phyloP scores from a whole-genome alignment of 64 coral and sea anemone species.

The Pachyseris speciosa region DNA sequence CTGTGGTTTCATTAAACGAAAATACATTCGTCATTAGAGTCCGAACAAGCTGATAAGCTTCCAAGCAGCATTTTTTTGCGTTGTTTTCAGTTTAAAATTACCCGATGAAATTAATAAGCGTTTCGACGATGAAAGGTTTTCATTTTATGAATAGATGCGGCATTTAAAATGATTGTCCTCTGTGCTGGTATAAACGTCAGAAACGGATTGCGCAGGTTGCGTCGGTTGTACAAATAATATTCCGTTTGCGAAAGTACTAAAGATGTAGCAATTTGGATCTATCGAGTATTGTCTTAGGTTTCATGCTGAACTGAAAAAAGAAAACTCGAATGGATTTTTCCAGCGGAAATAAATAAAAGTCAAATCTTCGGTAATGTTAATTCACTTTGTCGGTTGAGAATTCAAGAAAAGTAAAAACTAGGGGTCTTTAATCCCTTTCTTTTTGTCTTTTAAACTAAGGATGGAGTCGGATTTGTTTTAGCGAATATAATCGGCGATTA shows the following conservation, averaged over 20 bases:
- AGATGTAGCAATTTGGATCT: not conserved
- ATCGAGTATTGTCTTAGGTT: not conserved
- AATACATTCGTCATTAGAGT: not conserved
- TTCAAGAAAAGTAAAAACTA: not conserved
- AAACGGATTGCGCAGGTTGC: not conserved
- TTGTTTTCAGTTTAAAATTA: not conserved
- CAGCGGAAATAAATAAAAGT: not conserved
- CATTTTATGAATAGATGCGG: not conserved
- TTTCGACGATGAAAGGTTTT: not conserved
- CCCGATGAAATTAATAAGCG: not conserved
- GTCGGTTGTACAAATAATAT: not conserved
- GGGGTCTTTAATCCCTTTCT: not conserved
- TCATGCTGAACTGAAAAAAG: not conserved
- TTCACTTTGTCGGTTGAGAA: constrained; percentile 7
- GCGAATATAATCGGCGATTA: not conserved
- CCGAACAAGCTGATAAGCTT: not conserved
- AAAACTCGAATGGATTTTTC: not conserved
- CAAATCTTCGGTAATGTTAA: not conserved
- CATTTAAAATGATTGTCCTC: not conserved
- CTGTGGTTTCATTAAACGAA: not conserved
- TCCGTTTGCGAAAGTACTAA: not conserved
- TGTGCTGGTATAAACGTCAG: not conserved
- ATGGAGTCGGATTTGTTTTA: not conserved
- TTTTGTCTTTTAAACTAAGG: not conserved
- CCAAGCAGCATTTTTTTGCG: not conserved